Base-by-base conservation (phyloP, 2,113 vertebrate species). In the Sakesphorus luctuosus region DNA sequence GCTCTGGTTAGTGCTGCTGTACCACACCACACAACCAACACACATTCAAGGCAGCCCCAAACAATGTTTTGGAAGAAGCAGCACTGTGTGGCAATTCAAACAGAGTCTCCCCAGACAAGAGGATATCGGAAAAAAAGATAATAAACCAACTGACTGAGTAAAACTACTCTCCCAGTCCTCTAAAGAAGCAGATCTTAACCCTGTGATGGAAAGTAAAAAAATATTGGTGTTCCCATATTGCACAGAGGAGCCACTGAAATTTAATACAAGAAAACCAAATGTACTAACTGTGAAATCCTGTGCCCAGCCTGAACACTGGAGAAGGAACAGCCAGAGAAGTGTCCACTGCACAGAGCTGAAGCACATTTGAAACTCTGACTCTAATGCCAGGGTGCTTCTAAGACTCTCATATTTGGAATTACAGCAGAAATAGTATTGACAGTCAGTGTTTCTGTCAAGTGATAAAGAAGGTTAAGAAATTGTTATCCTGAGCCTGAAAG, bases 341-440 rank as follows among this genome's bases (percentile, higher is more conserved):
- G n/a, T 2, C 5, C 12, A 14, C 62, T 29, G 11, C 0, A 0
- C 29, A 78, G 47, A 63, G 28, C 44, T 65, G n/a, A 77, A 55
- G 35, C 28, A 28, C 28, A 10, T 40, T 35, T 61, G 85, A 71
- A 94, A 67, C 40, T 29, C 43, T 21, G 24, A 52, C 18, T 79
- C 36, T 23, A n/a, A 44, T 61, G 23, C 29, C 74, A 76, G 43
- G 35, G 10, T 6, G 3, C 52, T 52, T 38, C 24, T 31, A 47
- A 52, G 16, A 28, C 33, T n/a, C 40, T 67, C 28, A 44, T 29
- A 52, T 35, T 52, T 71, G 24, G 10, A 93, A 61, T 13, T 38
- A 35, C 36, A 56, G 29, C 5, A 69, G 69, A 29, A 75, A 76
- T 2, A 55, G 40, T 23, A 58, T 9, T 31, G 35, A 68, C 33